A percentile compares a stretch with the other conserved stretches of the same genome.
Conservation (phyloP, 2,797 vertebrate species). For the Myotis findleyi region DNA sequence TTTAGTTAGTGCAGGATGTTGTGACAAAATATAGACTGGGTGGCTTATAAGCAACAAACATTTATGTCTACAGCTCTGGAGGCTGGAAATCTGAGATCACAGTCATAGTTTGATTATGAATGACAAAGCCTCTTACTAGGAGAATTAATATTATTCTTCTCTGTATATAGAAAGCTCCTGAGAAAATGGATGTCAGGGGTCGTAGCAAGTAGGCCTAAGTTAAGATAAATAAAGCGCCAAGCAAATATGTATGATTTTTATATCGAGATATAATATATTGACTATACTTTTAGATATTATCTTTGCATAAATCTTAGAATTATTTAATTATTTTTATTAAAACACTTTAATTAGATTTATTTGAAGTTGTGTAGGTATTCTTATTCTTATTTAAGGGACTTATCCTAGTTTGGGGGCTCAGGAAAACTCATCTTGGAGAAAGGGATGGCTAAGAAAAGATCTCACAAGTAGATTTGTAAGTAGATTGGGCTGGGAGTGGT, state of each 20-base stretch:
- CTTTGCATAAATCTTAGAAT: conserved; percentile 9
- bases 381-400: conserved; percentile 27
- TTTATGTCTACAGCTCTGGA: background rate
- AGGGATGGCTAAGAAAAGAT: background rate
- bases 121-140: background rate
- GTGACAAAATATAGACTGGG: background rate
- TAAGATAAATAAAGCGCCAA: conserved; percentile 33
- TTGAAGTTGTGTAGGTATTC: background rate
- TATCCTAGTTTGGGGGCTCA: background rate
- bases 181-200: background rate
- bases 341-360: conserved; percentile 36
- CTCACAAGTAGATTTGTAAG: background rate
- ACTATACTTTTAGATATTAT: background rate
- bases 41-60: background rate
- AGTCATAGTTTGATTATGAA: background rate
- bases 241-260: background rate
- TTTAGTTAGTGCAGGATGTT: background rate
- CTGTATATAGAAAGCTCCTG: conserved; percentile 43
- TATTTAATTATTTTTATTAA: conserved; percentile 6
- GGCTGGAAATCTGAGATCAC: background rate
- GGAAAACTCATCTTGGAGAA: conserved; percentile 14
- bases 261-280: background rate
- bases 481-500: background rate
- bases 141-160: conserved; percentile 7
- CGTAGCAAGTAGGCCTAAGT: background rate